phyloP scores from a whole-genome alignment of 2,113 vertebrate species.

The Lichenostomus cassidix region DNA sequence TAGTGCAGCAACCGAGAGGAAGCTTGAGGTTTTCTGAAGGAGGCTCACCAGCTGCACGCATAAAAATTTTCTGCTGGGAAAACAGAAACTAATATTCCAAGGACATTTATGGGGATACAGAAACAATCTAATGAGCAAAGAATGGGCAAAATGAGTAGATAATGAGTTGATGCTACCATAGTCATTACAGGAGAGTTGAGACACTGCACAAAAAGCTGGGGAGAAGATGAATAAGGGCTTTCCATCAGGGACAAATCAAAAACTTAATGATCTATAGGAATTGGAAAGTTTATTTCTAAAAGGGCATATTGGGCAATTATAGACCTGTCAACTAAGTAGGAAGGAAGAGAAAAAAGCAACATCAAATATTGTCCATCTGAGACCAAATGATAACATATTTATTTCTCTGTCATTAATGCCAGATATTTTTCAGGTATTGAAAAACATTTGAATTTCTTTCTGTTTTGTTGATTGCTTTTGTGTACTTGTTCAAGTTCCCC shows the following conservation, averaged over 20 bases:
- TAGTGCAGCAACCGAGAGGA: neutral
- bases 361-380: neutral
- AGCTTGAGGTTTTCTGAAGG: conserved; percentile 47
- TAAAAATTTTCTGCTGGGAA: conserved; percentile 44
- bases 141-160: conserved; percentile 23
- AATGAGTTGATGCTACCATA: conserved; percentile 25
- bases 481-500: neutral
- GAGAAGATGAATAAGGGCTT: conserved; percentile 12
- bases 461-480: neutral
- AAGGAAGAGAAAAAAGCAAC: neutral
- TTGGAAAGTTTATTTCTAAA: conserved; percentile 5
- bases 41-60: conserved; percentile 58
- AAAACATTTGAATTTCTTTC: neutral
- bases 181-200: conserved; percentile 5
- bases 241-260: conserved; percentile 2
- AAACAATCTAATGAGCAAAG: conserved; percentile 24
- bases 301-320: neutral
- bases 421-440: neutral
- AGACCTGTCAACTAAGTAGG: neutral
- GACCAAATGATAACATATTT: neutral
- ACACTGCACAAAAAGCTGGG: neutral
- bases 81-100: conserved; percentile 52
- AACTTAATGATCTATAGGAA: conserved; percentile 22
- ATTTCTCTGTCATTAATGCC: neutral
- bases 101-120: conserved; percentile 19